phyloP scores from a whole-genome alignment of 2,113 vertebrate species.

The Sciurus niger region DNA sequence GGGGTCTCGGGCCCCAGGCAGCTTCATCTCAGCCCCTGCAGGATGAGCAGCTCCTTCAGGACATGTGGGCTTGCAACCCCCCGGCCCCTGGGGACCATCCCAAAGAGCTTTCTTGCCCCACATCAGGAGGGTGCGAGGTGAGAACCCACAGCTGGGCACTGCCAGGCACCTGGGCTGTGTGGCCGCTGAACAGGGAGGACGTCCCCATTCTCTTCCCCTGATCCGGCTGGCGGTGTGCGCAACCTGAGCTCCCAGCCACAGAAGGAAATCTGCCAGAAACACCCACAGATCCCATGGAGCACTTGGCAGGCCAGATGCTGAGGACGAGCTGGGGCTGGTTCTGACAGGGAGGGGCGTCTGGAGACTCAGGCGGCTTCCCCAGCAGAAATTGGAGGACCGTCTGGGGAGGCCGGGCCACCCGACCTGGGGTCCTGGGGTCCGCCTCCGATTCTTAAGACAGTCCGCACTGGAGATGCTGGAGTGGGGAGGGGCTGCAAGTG shows the following conservation, averaged over 20 bases:
- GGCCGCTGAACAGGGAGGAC: rapidly evolving
- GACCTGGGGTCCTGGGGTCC: background rate
- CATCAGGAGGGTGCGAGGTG: no score
- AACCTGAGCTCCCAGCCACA: rapidly evolving
- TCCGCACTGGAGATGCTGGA: rapidly evolving
- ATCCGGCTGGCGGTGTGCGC: rapidly evolving
- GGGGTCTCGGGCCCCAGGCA: no score
- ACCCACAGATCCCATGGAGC: rapidly evolving
- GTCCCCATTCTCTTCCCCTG: rapidly evolving
- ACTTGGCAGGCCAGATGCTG: rapidly evolving
- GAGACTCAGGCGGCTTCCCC: rapidly evolving
- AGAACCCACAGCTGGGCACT: background rate
- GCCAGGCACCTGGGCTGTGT: rapidly evolving
- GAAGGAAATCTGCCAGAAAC: rapidly evolving
- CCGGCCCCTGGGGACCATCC: background rate
- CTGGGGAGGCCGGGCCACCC: background rate
- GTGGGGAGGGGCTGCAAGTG: background rate
- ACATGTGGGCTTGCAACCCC: background rate
- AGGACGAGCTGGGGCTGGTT: background rate
- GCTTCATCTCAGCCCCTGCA: background rate
- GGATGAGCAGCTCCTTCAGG: no score
- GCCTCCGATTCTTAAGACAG: no score
- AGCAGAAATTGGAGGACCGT: background rate
- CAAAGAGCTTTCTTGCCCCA: background rate
- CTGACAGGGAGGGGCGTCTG: rapidly evolving